Percentiles rank a stretch among this genome's conserved stretches.
Evolutionary conservation across 2,888 invertebrate species (phyloP).

Genomic region (Pyrrhosoma nymphula): DNA sequence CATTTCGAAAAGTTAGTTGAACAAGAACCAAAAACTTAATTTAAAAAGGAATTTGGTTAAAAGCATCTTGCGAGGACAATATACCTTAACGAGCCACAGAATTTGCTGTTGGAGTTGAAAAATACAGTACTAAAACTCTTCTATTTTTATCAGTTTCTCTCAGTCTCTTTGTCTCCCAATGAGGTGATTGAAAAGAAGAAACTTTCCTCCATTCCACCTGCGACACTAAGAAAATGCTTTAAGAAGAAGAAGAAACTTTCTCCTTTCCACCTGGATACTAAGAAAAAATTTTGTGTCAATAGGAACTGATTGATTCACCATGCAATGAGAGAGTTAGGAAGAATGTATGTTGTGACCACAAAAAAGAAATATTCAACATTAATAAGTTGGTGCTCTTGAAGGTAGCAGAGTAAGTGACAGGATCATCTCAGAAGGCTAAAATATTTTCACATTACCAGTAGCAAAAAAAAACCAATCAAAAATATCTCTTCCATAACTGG

Average conservation of each 20-base stretch:
- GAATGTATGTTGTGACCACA: constrained; percentile 56
- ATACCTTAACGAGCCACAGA: constrained; percentile 56
- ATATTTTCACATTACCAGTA: not conserved
- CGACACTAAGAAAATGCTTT: constrained; percentile 51
- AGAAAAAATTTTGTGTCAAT: constrained; percentile 66
- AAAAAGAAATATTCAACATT: constrained; percentile 33
- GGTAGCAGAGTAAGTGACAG: constrained; percentile 51
- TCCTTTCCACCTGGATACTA: constrained; percentile 45
- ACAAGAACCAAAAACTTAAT: constrained; percentile 53
- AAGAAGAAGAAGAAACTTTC: constrained; percentile 58
- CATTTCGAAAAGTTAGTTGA: not conserved
- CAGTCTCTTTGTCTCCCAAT: constrained; percentile 48
- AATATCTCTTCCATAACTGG: not conserved
- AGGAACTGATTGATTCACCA: constrained; percentile 52
- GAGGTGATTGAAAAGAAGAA: constrained; percentile 58
- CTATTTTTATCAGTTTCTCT: constrained; percentile 45
- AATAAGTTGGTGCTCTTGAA: constrained; percentile 53
- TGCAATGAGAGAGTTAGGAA: constrained; percentile 63
- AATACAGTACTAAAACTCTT: constrained; percentile 62
- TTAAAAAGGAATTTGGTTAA: constrained; percentile 19
- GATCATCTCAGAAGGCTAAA: constrained; percentile 47
- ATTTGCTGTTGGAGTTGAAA: constrained; percentile 54
- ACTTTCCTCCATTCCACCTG: constrained; percentile 60
- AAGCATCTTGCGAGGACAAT: constrained; percentile 45
- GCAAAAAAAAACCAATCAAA: constrained; percentile 10